Percentiles rank a stretch among this genome's conserved stretches.
Evolutionary conservation across 1,140 invertebrate genomes (phyloP).

Genomic region (Probaryconus sp.): DNA sequence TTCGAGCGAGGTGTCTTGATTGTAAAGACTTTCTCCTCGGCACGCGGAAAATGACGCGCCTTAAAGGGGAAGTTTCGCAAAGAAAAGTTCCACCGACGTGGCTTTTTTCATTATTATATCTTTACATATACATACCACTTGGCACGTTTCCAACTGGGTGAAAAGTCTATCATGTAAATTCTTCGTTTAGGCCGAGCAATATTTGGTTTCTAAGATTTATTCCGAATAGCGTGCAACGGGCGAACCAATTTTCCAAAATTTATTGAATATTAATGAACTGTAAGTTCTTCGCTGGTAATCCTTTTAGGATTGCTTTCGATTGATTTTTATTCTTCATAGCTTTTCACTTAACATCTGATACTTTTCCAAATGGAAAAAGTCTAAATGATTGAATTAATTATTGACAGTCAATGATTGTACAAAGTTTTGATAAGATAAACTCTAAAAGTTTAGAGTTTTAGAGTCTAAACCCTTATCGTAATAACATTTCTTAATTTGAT

Average conservation of each 20-base stretch:
- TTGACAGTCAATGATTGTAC: no score
- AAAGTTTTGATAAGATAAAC: no score
- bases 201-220: constrained; percentile 72
- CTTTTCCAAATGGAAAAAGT: no score
- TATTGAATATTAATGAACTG: no score
- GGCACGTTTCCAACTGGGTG: constrained; percentile 77
- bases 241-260: constrained; percentile 17
- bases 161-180: constrained; percentile 77
- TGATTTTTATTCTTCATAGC: no score
- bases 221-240: constrained; percentile 67
- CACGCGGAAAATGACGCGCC: constrained; percentile 68
- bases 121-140: constrained; percentile 57
- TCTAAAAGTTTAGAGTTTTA: no score
- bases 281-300: no score
- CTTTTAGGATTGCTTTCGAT: no score
- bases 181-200: constrained; percentile 68
- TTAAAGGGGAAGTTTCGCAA: constrained; percentile 78
- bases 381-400: no score
- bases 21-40: constrained; percentile 70
- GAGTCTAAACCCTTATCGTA: no score
- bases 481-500: no score
- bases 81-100: constrained; percentile 69
- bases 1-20: constrained; percentile 66
- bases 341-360: no score
- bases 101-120: constrained; percentile 51